Conservation (phyloP, 1,140 invertebrate species). For the Stegodyphus mimosarum region DNA sequence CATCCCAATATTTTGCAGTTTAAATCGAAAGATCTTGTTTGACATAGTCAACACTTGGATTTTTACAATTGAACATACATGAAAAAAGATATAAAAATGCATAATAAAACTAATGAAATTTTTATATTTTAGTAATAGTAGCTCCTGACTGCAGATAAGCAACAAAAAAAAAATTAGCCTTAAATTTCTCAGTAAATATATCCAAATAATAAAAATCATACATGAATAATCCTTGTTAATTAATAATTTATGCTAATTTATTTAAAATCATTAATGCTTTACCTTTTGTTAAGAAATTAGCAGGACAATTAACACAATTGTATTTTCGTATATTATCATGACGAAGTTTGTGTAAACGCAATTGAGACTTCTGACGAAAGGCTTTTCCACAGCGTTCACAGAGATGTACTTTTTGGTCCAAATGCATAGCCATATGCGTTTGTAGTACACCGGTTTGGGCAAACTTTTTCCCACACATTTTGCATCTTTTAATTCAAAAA, state of each 20-base stretch:
- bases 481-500: slow-evolving; percentile 66
- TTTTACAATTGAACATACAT: no score
- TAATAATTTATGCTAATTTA: slow-evolving; percentile 30
- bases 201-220: slow-evolving; percentile 11
- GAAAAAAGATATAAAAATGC: neutral
- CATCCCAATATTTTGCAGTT: no score
- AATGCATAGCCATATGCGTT: slow-evolving; percentile 69
- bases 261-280: neutral
- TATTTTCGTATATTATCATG: slow-evolving; percentile 67
- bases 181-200: neutral
- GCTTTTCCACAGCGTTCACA: slow-evolving; percentile 70
- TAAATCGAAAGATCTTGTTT: no score
- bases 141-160: neutral
- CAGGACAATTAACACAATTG: slow-evolving; percentile 67
- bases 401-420: slow-evolving; percentile 67
- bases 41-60: no score
- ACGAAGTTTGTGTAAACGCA: slow-evolving; percentile 67
- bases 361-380: slow-evolving; percentile 69
- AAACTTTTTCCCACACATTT: slow-evolving; percentile 67
- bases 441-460: slow-evolving; percentile 68
- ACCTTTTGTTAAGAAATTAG: slow-evolving; percentile 68
- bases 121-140: neutral
- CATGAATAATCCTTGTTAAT: slow-evolving; percentile 12
- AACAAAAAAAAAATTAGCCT: neutral
- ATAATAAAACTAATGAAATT: neutral